Conservation (phyloP, 2,113 vertebrate genomes). For the Gadus chalcogrammus region DNA sequence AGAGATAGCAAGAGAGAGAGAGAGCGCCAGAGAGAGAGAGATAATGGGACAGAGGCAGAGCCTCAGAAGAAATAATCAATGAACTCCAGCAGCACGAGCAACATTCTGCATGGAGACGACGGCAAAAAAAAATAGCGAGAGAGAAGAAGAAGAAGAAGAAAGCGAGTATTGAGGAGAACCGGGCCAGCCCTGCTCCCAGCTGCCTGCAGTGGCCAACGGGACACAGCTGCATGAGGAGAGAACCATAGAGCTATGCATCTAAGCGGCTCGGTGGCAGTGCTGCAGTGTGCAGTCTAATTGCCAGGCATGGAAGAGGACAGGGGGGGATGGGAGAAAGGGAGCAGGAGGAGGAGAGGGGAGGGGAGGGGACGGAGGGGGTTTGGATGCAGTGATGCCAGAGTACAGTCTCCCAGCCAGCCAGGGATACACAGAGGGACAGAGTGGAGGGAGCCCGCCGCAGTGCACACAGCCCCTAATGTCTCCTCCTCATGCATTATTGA, state of each 20-base stretch:
- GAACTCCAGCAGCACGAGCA: constrained; percentile 49
- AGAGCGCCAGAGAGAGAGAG: constrained; percentile 7
- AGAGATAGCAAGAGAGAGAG: not conserved
- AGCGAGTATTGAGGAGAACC: not conserved
- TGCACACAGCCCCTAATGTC: constrained; percentile 42
- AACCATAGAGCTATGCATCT: too few species aligned
- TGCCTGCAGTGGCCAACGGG: constrained; percentile 4
- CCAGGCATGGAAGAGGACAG: constrained; percentile 47
- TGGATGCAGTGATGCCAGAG: constrained; percentile 57
- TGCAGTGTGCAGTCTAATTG: constrained; percentile 64
- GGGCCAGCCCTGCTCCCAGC: constrained; percentile 17
- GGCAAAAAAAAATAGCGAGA: constrained; percentile 22
- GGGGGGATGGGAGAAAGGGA: constrained; percentile 5
- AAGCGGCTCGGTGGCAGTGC: constrained; percentile 46
- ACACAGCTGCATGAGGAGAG: not conserved
- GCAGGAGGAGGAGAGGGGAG: constrained; percentile 16
- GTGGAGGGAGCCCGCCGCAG: constrained; percentile 40
- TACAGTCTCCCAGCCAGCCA: constrained; percentile 51
- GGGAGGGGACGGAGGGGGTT: constrained; percentile 26
- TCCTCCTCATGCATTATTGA: constrained; percentile 61
- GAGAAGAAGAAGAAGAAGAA: not conserved
- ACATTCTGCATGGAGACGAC: constrained; percentile 12
- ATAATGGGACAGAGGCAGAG: constrained; percentile 23
- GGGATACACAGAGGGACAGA: constrained; percentile 19
- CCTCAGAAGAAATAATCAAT: constrained; percentile 26